Conservation (phyloP, 2,797 vertebrate species). For the Trachops cirrhosus region DNA sequence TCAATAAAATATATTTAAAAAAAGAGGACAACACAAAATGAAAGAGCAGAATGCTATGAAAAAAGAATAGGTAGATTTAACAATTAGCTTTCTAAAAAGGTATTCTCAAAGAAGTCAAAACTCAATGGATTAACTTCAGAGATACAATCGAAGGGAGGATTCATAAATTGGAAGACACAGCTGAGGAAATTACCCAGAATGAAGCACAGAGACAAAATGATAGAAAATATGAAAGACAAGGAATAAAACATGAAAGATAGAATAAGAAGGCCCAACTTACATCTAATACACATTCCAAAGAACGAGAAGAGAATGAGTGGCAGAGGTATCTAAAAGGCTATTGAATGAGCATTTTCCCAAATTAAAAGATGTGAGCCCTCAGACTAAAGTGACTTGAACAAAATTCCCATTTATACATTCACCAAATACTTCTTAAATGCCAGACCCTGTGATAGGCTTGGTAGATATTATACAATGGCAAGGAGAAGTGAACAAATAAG, state of each 20-base stretch:
- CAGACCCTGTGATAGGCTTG: background rate
- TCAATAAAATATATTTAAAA: too few relatives aligned
- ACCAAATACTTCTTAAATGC: background rate
- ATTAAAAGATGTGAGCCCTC: background rate
- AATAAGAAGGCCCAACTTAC: background rate
- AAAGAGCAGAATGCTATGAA: background rate
- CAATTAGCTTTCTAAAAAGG: background rate
- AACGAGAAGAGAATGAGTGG: background rate
- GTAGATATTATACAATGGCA: background rate
- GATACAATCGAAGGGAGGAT: background rate
- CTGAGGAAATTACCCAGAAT: background rate
- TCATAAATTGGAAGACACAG: slow-evolving; percentile 31
- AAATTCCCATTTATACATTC: background rate
- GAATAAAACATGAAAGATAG: background rate
- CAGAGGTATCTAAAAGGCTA: background rate
- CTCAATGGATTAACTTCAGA: background rate
- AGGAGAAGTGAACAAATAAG: background rate
- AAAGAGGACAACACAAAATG: background rate
- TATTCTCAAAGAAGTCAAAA: background rate
- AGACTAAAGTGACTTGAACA: background rate
- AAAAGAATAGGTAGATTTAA: background rate
- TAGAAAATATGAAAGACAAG: background rate
- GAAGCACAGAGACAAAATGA: background rate
- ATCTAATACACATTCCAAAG: background rate
- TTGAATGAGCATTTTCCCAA: background rate